A percentile compares a stretch with the other conserved stretches of the same genome.
Conservation (phyloP, 2,888 invertebrate genomes). For the Rhaphigaster nebulosa region DNA sequence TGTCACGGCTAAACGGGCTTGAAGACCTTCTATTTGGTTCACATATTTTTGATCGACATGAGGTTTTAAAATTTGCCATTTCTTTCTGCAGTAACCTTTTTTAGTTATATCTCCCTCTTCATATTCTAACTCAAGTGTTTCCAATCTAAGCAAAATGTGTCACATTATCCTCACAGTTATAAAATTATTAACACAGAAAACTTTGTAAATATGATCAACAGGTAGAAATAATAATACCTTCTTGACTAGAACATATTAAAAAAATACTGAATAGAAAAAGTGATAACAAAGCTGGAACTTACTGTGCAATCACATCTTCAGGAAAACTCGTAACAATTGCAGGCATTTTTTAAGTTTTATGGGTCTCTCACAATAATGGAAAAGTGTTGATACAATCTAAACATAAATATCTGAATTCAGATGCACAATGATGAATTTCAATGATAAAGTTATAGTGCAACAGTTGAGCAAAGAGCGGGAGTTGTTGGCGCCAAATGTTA, state of each 20-base stretch:
- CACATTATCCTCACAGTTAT: conserved; percentile 47
- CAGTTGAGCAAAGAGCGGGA: conserved; percentile 26
- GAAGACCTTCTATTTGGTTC: conserved; percentile 64
- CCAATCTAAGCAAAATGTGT: conserved; percentile 63
- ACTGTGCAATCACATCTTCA: conserved; percentile 54
- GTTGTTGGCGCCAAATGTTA: conserved; percentile 27
- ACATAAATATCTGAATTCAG: neutral
- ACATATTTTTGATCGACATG: conserved; percentile 63
- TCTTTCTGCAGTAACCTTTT: conserved; percentile 66
- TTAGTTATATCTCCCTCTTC: conserved; percentile 66
- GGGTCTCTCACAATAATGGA: neutral
- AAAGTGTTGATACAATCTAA: neutral
- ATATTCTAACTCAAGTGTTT: conserved; percentile 65
- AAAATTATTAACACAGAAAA: neutral
- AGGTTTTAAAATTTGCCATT: conserved; percentile 66
- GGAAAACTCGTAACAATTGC: conserved; percentile 54
- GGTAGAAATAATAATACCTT: neutral
- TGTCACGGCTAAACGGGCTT: conserved; percentile 64
- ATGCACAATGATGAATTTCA: no score
- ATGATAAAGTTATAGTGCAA: neutral
- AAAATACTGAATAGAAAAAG: neutral
- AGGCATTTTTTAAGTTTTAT: conserved; percentile 43
- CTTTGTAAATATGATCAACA: neutral
- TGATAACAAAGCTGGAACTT: neutral
- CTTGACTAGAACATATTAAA: neutral